Evolutionary conservation across 2,797 vertebrate species (phyloP).

Genomic region (Podargus strigoides): DNA sequence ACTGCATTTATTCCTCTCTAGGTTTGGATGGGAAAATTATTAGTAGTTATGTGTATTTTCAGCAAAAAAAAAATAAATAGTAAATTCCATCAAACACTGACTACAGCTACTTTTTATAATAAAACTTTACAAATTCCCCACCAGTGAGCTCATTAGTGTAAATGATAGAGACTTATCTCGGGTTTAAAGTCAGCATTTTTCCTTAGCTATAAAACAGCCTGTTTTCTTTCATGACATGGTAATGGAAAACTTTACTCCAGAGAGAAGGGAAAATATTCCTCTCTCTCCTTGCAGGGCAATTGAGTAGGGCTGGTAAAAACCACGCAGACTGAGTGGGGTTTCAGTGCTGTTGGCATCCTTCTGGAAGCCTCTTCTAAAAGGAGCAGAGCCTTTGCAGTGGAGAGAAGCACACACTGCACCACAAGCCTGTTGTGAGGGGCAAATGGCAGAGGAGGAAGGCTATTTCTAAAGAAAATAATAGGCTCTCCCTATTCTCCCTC

Average conservation of each 20-base stretch:
- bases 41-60: conserved; percentile 8
- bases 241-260: conserved; percentile 14
- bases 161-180: conserved; percentile 52
- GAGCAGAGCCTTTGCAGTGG: neutral
- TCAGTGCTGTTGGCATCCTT: neutral
- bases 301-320: neutral
- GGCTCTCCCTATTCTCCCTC: neutral
- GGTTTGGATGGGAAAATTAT: neutral
- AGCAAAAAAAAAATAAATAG: neutral
- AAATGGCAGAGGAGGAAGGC: neutral
- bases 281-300: neutral
- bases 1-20: neutral
- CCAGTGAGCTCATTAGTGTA: conserved; percentile 67
- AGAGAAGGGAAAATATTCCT: conserved; percentile 30
- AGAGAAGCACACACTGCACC: neutral
- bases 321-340: neutral
- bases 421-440: neutral
- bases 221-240: neutral
- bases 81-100: conserved; percentile 25
- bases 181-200: conserved; percentile 62
- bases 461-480: neutral
- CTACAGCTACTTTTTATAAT: conserved; percentile 36
- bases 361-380: neutral
- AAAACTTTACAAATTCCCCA: conserved; percentile 50
- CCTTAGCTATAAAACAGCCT: conserved; percentile 6